These are phyloP conservation scores for Athene noctua DNA, from an alignment of 2,113 vertebrate genomes.

Conservation along the genomic window DNA sequence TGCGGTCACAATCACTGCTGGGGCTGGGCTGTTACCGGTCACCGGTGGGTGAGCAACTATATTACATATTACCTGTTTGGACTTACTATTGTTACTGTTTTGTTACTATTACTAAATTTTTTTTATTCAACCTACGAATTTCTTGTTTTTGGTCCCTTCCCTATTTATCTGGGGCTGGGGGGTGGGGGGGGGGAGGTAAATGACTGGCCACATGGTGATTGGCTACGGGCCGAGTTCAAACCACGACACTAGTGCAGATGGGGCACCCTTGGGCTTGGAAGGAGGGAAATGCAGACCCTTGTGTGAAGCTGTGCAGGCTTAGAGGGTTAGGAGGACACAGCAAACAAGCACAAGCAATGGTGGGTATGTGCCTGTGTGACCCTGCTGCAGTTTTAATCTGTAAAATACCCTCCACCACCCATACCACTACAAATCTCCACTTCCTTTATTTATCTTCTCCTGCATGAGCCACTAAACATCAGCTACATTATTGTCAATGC, in stretches of 20 bases:
- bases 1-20: too few relatives aligned
- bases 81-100: too few relatives aligned
- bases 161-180: too few relatives aligned
- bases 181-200: too few relatives aligned
- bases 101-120: too few relatives aligned
- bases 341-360: background rate
- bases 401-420: background rate
- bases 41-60: too few relatives aligned
- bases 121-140: too few relatives aligned
- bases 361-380: background rate
- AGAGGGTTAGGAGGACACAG: background rate
- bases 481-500: background rate
- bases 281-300: background rate
- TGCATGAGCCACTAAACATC: background rate
- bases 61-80: too few relatives aligned
- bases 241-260: background rate
- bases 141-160: too few relatives aligned
- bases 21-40: too few relatives aligned
- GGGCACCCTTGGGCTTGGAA: background rate
- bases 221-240: too few relatives aligned
- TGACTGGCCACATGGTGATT: too few relatives aligned
- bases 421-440: background rate
- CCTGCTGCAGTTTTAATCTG: background rate
- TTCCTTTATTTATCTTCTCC: background rate
- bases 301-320: background rate